Base-by-base conservation (phyloP, 2,888 invertebrate species). In the Chesias legatella region DNA sequence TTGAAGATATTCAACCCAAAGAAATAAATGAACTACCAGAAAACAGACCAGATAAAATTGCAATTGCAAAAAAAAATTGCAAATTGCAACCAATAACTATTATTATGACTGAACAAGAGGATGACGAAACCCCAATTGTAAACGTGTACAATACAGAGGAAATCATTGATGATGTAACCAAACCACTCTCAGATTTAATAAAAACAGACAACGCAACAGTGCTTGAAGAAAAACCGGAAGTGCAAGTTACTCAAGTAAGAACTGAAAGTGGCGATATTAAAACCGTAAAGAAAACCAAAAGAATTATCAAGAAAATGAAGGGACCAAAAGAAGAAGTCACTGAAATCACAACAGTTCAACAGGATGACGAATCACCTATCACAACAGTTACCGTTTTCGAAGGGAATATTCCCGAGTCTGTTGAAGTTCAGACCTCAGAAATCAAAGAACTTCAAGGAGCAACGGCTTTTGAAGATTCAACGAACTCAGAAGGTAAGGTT, bases 371-470 rank as follows among this genome's bases (percentile, higher is more conserved):
- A 40, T 51, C 44, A 0, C 59, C 62, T 0, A 38, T 63, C 0
- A 63, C 53, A 0, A 56, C 56, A 0, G 50, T 58, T 1, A 33
- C 30, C 0, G 48, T 58, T 3, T 70, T 53, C 30, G 54, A 73
- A 73, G 44, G 51, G 8, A 25, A 8, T 7, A 20, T 24, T 1
- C 30, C 36, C 0, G 50, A 51, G 36, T 39, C 46, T 0, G 82
- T 83, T 59, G 75, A 79, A 45, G 76, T 70, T 51, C 53, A 79
- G 62, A 64, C 84, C 51, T 54, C 80, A 56, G 69, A 79, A 43
- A 55, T 79, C 1, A 65, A 86, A 41, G 65, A 78, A 22, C 68
- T 57, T 40, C 60, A 58, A 45, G 60, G 38, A 9, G 40, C 23
- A 0, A 69, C 53, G 1, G 8, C 45, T 2, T 49, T 57, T 28